These are phyloP conservation scores for Ammodytes marinus DNA, from an alignment of 2,113 vertebrate species.

Conservation along the genomic window DNA sequence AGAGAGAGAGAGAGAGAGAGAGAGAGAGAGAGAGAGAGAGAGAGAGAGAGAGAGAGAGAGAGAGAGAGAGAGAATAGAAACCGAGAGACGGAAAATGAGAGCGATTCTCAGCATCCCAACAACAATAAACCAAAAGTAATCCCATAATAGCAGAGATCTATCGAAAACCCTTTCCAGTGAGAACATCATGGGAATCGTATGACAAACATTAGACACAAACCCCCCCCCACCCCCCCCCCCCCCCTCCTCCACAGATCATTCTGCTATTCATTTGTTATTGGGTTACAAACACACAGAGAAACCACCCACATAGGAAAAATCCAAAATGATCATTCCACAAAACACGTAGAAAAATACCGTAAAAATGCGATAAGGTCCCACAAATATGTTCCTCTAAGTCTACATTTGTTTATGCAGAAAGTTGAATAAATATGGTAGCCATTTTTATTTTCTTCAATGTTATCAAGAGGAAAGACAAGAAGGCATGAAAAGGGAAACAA, in stretches of 20 bases:
- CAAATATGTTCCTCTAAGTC: background rate
- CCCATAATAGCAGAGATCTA: background rate
- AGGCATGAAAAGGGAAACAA: conserved; percentile 30
- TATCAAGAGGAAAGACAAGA: conserved; percentile 14
- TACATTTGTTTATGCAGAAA: conserved; percentile 22
- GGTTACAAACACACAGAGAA: background rate
- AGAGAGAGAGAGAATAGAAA: background rate
- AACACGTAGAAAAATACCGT: background rate
- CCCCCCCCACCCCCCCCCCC: too few relatives aligned
- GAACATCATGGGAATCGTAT: background rate
- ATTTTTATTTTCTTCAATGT: conserved; percentile 16
- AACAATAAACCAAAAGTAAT: background rate
- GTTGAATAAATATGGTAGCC: conserved; percentile 12
- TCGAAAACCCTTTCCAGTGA: background rate
- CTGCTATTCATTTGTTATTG: background rate
- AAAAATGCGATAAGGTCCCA: too few relatives aligned
- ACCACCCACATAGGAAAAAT: conserved; percentile 5
- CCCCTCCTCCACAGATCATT: background rate
- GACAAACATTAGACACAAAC: background rate
- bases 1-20: background rate
- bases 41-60: background rate
- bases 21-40: background rate
- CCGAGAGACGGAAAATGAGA: background rate
- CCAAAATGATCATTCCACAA: conserved; percentile 30
- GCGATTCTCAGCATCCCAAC: conserved; percentile 3